phyloP scores from a whole-genome alignment of 2,113 vertebrate genomes.

The Podiceps cristatus region DNA sequence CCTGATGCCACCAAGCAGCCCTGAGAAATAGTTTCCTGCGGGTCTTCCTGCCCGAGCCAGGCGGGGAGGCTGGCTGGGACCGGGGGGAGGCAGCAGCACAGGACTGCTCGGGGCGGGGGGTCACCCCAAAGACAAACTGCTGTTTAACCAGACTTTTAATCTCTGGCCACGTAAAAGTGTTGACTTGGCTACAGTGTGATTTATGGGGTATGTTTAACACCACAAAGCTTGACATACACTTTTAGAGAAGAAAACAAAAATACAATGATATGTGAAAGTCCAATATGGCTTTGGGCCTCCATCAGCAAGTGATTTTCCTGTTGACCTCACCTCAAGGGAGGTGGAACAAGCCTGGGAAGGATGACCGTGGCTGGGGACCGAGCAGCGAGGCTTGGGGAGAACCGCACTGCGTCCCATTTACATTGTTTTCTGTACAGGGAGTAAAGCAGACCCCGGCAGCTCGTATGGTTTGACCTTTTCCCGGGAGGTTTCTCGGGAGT shows the following conservation, averaged over 20 bases:
- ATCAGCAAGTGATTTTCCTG: not conserved
- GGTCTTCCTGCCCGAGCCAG: not conserved
- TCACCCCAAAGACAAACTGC: not conserved
- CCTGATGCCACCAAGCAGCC: not conserved
- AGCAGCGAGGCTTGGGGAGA: not conserved
- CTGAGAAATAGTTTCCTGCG: not conserved
- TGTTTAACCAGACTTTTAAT: not conserved
- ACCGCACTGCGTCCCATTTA: not conserved
- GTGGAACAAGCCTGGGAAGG: not conserved
- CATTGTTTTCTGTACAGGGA: not conserved
- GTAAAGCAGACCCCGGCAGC: not conserved
- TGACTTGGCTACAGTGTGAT: not conserved
- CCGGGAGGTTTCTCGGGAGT: not conserved
- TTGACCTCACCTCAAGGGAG: not conserved
- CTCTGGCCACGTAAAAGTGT: not conserved
- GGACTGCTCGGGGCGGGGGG: not conserved
- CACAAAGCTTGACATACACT: not conserved
- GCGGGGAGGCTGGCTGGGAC: not conserved
- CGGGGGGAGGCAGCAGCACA: rapidly evolving
- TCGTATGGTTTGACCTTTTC: not conserved
- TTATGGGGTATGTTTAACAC: not conserved
- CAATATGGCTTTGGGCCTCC: not conserved
- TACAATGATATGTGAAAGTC: not conserved
- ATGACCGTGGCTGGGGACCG: not conserved
- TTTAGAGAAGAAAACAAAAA: not conserved